A percentile compares a stretch with the other conserved stretches of the same genome.
phyloP scores from a whole-genome alignment of 2,888 invertebrate genomes.

The Agrilus cyanescens region DNA sequence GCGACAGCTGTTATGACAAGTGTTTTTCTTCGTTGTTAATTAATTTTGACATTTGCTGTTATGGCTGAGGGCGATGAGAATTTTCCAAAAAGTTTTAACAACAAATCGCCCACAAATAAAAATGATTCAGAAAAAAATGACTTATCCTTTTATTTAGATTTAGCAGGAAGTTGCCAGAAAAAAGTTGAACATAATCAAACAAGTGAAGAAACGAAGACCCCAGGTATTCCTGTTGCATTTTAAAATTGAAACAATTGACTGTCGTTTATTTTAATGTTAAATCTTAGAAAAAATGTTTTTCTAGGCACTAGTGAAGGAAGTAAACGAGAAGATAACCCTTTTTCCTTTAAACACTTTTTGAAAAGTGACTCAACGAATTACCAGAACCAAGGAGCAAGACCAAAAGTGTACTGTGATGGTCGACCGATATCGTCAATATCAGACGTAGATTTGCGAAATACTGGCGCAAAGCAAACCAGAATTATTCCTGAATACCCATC shows the following conservation, averaged over 20 bases:
- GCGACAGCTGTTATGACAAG: neutral
- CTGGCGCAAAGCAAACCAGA: slow-evolving; percentile 36
- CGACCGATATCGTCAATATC: slow-evolving; percentile 28
- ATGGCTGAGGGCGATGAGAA: slow-evolving; percentile 22
- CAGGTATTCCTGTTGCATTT: slow-evolving; percentile 7
- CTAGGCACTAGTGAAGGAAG: slow-evolving; percentile 18
- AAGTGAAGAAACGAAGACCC: slow-evolving; percentile 8
- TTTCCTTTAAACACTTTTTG: slow-evolving; percentile 77
- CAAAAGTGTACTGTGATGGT: slow-evolving; percentile 51
- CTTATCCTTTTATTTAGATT: slow-evolving; percentile 16
- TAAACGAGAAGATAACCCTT: slow-evolving; percentile 57
- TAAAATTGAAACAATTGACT: neutral
- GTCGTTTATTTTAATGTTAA: no score
- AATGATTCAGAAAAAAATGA: slow-evolving; percentile 18
- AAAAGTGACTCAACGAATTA: slow-evolving; percentile 54
- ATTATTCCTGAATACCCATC: slow-evolving; percentile 45
- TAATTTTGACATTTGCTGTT: slow-evolving; percentile 10
- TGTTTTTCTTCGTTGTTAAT: slow-evolving; percentile 6
- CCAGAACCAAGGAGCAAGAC: slow-evolving; percentile 63
- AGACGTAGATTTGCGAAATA: slow-evolving; percentile 40
- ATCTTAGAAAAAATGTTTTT: slow-evolving; percentile 1
- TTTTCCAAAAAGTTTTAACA: slow-evolving; percentile 11
- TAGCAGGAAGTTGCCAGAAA: slow-evolving; percentile 14
- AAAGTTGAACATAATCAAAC: slow-evolving; percentile 6
- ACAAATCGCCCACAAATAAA: slow-evolving; percentile 6